These are phyloP conservation scores for Chrysopilus asiliformis DNA, from an alignment of 2,888 invertebrate genomes.

Conservation along the genomic window DNA sequence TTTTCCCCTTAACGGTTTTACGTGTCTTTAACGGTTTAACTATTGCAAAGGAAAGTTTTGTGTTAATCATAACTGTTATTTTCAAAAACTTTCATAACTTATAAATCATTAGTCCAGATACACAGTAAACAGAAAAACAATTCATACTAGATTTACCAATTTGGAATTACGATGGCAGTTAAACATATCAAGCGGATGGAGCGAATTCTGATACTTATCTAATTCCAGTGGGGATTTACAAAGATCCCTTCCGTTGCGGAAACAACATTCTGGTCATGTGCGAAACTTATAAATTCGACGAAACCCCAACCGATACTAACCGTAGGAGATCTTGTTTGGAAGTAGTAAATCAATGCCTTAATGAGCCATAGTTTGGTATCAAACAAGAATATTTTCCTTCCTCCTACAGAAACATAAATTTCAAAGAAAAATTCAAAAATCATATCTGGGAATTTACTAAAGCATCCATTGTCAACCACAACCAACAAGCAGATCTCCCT, in stretches of 20 bases:
- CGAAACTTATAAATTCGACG: constrained; percentile 35
- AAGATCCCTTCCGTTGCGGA: constrained; percentile 84
- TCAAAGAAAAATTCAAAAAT: no score
- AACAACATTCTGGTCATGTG: constrained; percentile 76
- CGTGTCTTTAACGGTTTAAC: no score
- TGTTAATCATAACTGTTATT: no score
- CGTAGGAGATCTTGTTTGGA: constrained; percentile 59
- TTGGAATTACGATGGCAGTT: constrained; percentile 93
- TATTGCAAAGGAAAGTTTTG: no score
- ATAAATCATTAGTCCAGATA: no score
- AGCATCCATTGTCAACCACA: no score
- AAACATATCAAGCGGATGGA: constrained; percentile 80
- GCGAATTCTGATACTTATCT: constrained; percentile 84
- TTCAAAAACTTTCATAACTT: no score
- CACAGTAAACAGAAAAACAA: no score
- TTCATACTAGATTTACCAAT: constrained; percentile 76
- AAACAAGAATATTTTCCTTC: constrained; percentile 92
- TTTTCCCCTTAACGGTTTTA: no score
- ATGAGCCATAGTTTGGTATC: constrained; percentile 84
- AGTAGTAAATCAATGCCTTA: constrained; percentile 56
- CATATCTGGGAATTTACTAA: no score
- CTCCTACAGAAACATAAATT: no score
- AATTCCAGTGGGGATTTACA: constrained; percentile 83
- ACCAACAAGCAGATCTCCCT: no score
- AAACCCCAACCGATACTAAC: constrained; percentile 48